Evolutionary conservation across 2,113 vertebrate species (phyloP), one percentile per base, ranked within the genome.

Genomic region (Lichenostomus cassidix): DNA sequence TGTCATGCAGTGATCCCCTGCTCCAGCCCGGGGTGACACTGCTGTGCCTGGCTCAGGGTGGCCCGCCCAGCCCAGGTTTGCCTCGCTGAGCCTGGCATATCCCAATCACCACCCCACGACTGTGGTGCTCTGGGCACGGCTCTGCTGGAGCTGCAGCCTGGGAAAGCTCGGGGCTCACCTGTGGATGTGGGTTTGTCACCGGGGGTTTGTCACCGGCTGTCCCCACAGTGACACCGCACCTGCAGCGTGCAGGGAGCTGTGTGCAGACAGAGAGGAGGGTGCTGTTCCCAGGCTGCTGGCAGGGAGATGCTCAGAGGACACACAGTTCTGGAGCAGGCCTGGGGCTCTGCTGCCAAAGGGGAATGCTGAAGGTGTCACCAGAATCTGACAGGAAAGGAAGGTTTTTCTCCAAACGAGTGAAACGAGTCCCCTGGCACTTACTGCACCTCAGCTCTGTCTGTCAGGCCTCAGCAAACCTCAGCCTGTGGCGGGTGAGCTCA

Each of bases 1-100:
- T 27, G 42, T 9, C 25, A 16, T 0, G 6, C 46, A 9, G 55
- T 6, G 2, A 39, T 19, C 22, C 47, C 1, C 0, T 0, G 2
- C 11, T 25, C 37, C 2, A 0, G 52, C 22, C 31, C 0, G 4
- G 5, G 19, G 24, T n/a, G 52, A n/a, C 80, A 29, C 37, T 3
- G 65, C 79, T 20, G 80, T 70, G 65, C 65, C 55, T 12, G 0
- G 47, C 31, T 37, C 56, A 5, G 46, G 37, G 56, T 42, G 55
- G 50, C 31, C 8, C 19, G 41, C 4, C 1, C 67, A 8, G 56
- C 23, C 23, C 0, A 3, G 28, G 14, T 5, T 7, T 29, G n/a
- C 82, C 55, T 50, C 1, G 2, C 63, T 7, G 35, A 7, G 75
- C 68, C 41, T 44, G 7, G 52, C 15, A 1, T 21, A 2, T 59